These are phyloP conservation scores for Drosophila prosaltans DNA, from an alignment of 1,140 invertebrate genomes.

Conservation along the genomic window DNA sequence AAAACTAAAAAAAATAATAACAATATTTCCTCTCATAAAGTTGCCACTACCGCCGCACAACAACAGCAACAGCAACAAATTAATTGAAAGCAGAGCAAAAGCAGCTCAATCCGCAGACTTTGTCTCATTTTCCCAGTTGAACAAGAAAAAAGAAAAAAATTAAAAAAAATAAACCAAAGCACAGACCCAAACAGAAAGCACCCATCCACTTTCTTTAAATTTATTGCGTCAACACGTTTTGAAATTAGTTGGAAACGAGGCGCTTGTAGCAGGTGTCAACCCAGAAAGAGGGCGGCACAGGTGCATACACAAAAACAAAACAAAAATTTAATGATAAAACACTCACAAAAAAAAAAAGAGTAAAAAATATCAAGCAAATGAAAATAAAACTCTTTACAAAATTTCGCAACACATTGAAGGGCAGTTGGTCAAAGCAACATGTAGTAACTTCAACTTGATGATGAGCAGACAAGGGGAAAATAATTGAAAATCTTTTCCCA, in stretches of 20 bases:
- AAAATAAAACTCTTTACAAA: constrained; percentile 1
- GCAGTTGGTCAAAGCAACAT: constrained; percentile 6
- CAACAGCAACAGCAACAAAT: constrained; percentile 46
- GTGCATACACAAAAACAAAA: constrained; percentile 32
- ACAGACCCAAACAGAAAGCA: constrained; percentile 46
- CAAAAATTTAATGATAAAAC: constrained; percentile 2
- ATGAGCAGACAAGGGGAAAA: too few species aligned
- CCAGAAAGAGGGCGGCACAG: constrained; percentile 40
- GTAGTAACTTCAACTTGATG: not conserved
- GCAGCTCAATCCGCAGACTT: not conserved
- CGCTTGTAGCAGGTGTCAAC: constrained; percentile 64
- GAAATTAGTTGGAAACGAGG: constrained; percentile 59
- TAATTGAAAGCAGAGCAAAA: constrained; percentile 51
- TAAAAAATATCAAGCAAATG: constrained; percentile 16
- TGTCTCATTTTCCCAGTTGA: constrained; percentile 27
- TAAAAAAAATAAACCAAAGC: not conserved
- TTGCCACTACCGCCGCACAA: constrained; percentile 17
- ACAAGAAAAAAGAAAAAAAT: constrained; percentile 18
- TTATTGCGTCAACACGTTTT: constrained; percentile 69
- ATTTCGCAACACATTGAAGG: constrained; percentile 19
- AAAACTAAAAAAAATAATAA: constrained; percentile 32
- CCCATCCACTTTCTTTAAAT: constrained; percentile 70
- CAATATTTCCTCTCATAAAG: constrained; percentile 24
- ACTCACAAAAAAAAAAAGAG: constrained; percentile 17
- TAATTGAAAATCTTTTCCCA: too few species aligned